These are phyloP conservation scores for Hestina assimilis DNA, from an alignment of 1,140 invertebrate genomes.

Conservation along the genomic window DNA sequence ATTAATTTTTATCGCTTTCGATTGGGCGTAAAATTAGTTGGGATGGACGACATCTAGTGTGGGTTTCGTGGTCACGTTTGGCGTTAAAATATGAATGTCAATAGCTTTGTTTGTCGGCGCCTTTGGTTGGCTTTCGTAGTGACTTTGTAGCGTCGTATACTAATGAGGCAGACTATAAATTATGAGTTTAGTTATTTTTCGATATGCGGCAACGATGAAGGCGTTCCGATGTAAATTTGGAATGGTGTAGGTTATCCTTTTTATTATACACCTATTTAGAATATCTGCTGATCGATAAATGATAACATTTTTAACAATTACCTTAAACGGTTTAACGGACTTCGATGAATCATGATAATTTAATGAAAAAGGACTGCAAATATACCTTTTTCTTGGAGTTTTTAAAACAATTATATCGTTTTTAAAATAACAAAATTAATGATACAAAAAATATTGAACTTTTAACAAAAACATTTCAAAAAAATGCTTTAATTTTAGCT, in stretches of 20 bases:
- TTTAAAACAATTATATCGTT: too few species aligned
- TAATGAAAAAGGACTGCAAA: too few species aligned
- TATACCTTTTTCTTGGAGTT: too few species aligned
- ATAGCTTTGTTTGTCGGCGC: slow-evolving; percentile 56
- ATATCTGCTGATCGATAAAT: slow-evolving; percentile 25
- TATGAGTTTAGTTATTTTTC: slow-evolving; percentile 56
- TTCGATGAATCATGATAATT: too few species aligned
- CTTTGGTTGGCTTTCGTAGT: slow-evolving; percentile 40
- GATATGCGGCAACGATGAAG: slow-evolving; percentile 65
- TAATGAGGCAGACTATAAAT: slow-evolving; percentile 62
- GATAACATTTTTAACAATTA: slow-evolving; percentile 4
- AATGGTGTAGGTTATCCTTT: slow-evolving; percentile 30
- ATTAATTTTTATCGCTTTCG: slow-evolving; percentile 70
- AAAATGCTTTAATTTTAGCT: too few species aligned
- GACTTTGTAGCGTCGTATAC: slow-evolving; percentile 59
- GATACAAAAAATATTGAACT: too few species aligned
- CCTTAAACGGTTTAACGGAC: too few species aligned
- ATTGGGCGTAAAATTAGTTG: slow-evolving; percentile 72
- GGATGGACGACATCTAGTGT: slow-evolving; percentile 52
- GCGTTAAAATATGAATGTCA: slow-evolving; percentile 71
- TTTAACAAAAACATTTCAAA: too few species aligned
- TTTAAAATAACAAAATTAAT: too few species aligned
- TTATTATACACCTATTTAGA: slow-evolving; percentile 20
- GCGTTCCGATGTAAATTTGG: slow-evolving; percentile 58
- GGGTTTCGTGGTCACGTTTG: slow-evolving; percentile 55